phyloP scores from a whole-genome alignment of 2,797 vertebrate species.

The Limnodromus scolopaceus region DNA sequence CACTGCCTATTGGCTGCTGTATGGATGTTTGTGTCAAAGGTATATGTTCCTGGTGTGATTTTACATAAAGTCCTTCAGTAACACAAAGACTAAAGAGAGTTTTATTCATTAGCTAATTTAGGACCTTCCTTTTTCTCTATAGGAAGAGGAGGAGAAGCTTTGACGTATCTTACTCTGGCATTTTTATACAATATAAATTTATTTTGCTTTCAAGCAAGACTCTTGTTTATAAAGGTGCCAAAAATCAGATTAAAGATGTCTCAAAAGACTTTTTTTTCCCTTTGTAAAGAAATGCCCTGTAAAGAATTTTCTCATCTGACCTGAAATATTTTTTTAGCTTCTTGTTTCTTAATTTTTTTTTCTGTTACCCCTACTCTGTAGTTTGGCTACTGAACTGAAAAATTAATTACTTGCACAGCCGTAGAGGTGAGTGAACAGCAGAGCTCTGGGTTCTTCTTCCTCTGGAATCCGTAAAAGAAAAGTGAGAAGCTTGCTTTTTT shows the following conservation, averaged over 20 bases:
- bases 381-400: background rate
- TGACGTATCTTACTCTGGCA: background rate
- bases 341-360: background rate
- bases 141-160: background rate
- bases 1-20: background rate
- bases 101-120: background rate
- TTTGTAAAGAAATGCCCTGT: background rate
- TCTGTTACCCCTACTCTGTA: background rate
- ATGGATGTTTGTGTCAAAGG: background rate
- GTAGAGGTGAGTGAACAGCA: background rate
- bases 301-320: background rate
- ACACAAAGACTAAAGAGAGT: background rate
- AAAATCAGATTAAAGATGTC: background rate
- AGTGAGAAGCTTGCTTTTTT: background rate
- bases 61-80: background rate
- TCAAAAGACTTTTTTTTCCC: background rate
- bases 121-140: background rate
- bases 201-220: background rate
- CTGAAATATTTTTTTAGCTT: background rate
- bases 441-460: background rate
- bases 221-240: background rate
- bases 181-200: background rate
- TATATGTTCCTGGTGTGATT: background rate
- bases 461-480: background rate
- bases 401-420: conserved; percentile 15